A percentile compares a stretch with the other conserved stretches of the same genome.
Conservation (phyloP, 2,113 vertebrate genomes). For the Grammomys dolichurus region DNA sequence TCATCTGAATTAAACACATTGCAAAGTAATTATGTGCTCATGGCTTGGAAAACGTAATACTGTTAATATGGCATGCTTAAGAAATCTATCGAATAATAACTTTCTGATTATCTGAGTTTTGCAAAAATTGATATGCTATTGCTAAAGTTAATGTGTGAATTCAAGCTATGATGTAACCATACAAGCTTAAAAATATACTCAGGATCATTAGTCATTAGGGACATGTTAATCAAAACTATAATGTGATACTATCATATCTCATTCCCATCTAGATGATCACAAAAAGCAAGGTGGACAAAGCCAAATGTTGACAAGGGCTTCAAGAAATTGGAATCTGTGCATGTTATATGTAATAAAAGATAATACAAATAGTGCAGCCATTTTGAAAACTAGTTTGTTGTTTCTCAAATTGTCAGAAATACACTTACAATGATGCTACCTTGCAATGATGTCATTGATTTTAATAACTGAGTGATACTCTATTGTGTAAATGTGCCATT, state of each 20-base stretch:
- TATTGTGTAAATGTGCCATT: too few species aligned
- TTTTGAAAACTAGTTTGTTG: background rate
- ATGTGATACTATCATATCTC: background rate
- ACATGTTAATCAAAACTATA: background rate
- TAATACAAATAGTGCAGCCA: background rate
- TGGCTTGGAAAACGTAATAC: background rate
- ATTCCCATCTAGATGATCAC: background rate
- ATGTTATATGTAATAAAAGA: background rate
- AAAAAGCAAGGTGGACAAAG: background rate
- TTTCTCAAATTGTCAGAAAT: background rate
- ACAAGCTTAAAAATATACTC: background rate
- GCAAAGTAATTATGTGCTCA: background rate
- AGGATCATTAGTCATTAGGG: background rate
- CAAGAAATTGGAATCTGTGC: background rate
- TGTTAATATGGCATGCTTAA: background rate
- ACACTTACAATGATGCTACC: background rate
- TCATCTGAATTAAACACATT: background rate
- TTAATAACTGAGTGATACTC: too few species aligned
- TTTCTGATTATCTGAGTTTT: background rate
- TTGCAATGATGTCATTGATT: background rate
- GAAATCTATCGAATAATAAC: background rate
- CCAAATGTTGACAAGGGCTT: background rate
- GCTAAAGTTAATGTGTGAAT: background rate
- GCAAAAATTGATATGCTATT: background rate
- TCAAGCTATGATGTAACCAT: background rate